These are phyloP conservation scores for Sipha maydis DNA, from an alignment of 2,888 invertebrate genomes.

Conservation along the genomic window DNA sequence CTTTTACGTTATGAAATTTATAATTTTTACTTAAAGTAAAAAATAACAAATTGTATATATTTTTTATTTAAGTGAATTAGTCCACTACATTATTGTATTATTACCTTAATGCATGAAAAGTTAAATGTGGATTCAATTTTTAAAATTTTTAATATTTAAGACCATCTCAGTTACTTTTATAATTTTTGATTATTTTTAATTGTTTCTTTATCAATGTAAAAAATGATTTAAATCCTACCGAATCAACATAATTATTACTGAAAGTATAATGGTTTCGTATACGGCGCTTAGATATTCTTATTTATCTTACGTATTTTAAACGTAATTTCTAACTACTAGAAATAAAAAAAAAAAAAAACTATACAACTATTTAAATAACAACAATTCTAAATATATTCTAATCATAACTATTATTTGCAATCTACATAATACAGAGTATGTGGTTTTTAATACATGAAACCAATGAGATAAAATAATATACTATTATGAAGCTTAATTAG, in stretches of 20 bases:
- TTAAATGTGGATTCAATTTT: conserved; percentile 49
- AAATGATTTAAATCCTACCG: neutral
- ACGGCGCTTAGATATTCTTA: conserved; percentile 2
- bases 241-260: neutral
- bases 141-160: neutral
- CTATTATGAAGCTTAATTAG: conserved; percentile 14
- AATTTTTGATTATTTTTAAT: neutral
- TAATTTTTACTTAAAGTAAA: no score
- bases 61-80: no score
- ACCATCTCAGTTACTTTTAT: neutral
- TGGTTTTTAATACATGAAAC: neutral
- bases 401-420: conserved; percentile 28
- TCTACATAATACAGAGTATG: neutral
- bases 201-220: neutral
- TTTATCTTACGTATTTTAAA: conserved; percentile 5
- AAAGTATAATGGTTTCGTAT: conserved; percentile 7
- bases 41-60: no score
- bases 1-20: no score
- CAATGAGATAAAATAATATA: conserved; percentile 10
- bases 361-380: conserved; percentile 1
- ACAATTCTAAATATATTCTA: conserved; percentile 22
- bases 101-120: neutral
- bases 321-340: conserved; percentile 41
- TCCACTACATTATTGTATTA: no score
- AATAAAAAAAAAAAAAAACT: neutral